Conservation (phyloP, 2,888 invertebrate species). For the Harpalus rubripes region DNA sequence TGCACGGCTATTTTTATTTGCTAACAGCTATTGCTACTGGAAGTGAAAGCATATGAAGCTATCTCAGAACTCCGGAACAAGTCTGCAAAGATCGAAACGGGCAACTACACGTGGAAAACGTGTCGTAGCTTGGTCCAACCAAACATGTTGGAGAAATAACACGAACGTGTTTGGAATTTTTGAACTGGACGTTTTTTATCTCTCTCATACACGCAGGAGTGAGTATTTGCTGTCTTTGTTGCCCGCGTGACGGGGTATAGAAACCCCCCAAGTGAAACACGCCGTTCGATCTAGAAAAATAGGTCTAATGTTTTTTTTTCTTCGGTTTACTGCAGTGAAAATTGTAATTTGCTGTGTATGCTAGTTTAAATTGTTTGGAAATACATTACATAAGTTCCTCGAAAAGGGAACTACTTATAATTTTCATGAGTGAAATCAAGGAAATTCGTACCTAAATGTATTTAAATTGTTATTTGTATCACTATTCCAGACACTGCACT, state of each 20-base stretch:
- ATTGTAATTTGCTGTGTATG: slow-evolving; percentile 63
- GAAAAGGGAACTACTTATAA: no score
- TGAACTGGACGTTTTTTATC: slow-evolving; percentile 71
- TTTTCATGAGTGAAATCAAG: no score
- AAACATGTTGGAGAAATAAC: slow-evolving; percentile 73
- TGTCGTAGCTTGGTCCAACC: slow-evolving; percentile 70
- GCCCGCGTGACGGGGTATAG: slow-evolving; percentile 43
- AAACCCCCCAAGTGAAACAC: slow-evolving; percentile 62
- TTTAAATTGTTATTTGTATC: no score
- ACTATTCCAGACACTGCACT: no score
- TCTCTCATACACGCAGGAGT: slow-evolving; percentile 66
- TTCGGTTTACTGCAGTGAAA: slow-evolving; percentile 62
- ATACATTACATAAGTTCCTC: background rate
- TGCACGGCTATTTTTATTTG: slow-evolving; percentile 74
- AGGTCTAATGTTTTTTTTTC: slow-evolving; percentile 69
- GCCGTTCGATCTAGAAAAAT: slow-evolving; percentile 69
- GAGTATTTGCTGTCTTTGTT: slow-evolving; percentile 53
- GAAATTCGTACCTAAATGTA: no score
- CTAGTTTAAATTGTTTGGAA: slow-evolving; percentile 58
- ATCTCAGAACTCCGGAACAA: slow-evolving; percentile 26
- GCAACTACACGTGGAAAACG: slow-evolving; percentile 55
- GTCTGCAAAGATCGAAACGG: slow-evolving; percentile 7
- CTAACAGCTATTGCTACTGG: slow-evolving; percentile 75
- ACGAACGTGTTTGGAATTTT: slow-evolving; percentile 74
- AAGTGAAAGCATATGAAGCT: slow-evolving; percentile 67